Percentiles rank a stretch among this genome's conserved stretches.
These are phyloP conservation scores for Phaedon cochleariae DNA, from an alignment of 2,888 invertebrate species.

Conservation along the genomic window DNA sequence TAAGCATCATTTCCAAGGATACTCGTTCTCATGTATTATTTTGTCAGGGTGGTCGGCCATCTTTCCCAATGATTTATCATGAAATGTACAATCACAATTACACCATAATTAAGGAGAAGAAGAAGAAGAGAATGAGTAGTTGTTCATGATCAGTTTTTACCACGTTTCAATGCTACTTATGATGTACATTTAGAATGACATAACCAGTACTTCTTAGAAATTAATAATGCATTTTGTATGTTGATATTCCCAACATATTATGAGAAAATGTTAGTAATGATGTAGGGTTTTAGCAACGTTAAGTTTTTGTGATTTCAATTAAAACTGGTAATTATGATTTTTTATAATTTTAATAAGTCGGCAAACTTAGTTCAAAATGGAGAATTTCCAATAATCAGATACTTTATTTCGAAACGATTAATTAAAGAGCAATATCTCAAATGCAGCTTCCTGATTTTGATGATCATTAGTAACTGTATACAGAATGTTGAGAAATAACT, in stretches of 20 bases:
- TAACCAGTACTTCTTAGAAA: slow-evolving; percentile 35
- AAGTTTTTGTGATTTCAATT: slow-evolving; percentile 6
- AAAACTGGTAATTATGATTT: background rate
- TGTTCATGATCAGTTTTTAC: slow-evolving; percentile 11
- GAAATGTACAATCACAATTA: slow-evolving; percentile 43
- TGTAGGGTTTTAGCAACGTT: slow-evolving; percentile 9
- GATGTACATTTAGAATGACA: slow-evolving; percentile 42
- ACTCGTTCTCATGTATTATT: slow-evolving; percentile 19
- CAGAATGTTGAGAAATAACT: too few relatives aligned
- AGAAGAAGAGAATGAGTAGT: background rate
- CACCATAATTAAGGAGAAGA: slow-evolving; percentile 45
- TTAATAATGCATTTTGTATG: slow-evolving; percentile 36
- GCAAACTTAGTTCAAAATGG: too few relatives aligned
- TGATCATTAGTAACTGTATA: too few relatives aligned
- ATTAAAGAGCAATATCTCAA: too few relatives aligned
- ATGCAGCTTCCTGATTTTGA: too few relatives aligned
- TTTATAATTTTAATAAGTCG: too few relatives aligned
- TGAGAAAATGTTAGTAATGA: slow-evolving; percentile 30
- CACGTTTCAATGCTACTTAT: slow-evolving; percentile 21
- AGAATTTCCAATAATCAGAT: too few relatives aligned
- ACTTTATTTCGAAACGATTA: too few relatives aligned
- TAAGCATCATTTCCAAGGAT: background rate
- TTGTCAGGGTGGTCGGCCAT: slow-evolving; percentile 43
- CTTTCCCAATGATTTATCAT: slow-evolving; percentile 46
- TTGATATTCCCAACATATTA: slow-evolving; percentile 27